A percentile compares a stretch with the other conserved stretches of the same genome.
phyloP scores from a whole-genome alignment of 1,140 invertebrate species.

The Idris sp. region DNA sequence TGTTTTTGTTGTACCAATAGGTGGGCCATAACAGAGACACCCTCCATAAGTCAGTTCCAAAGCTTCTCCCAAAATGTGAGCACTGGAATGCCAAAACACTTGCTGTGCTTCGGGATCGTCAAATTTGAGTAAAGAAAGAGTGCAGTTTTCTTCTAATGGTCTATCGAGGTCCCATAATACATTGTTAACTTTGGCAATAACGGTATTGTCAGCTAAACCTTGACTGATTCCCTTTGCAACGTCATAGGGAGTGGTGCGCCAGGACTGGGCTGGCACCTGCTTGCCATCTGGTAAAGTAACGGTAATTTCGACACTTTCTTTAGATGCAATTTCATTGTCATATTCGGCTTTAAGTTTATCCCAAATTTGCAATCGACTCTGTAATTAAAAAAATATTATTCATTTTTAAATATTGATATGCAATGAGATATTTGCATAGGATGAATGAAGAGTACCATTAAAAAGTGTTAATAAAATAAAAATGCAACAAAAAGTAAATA shows the following conservation, averaged over 20 bases:
- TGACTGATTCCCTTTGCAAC: constrained; percentile 95
- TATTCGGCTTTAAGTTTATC: constrained; percentile 91
- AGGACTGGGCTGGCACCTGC: constrained; percentile 89
- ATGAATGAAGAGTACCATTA: no score
- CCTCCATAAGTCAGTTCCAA: constrained; percentile 98
- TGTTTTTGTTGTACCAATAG: no score
- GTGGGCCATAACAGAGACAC: constrained; percentile 98
- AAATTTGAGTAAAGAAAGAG: constrained; percentile 94
- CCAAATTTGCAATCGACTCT: constrained; percentile 89
- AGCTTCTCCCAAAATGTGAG: constrained; percentile 97
- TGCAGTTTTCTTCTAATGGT: constrained; percentile 91
- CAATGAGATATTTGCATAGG: no score
- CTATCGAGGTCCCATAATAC: constrained; percentile 98
- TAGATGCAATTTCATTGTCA: constrained; percentile 85
- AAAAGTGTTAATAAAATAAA: no score
- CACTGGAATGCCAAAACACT: constrained; percentile 99
- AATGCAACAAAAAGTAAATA: no score
- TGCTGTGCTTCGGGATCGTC: constrained; percentile 95
- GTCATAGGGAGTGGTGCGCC: constrained; percentile 96
- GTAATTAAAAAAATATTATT: no score
- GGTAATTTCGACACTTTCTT: constrained; percentile 86
- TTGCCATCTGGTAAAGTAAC: constrained; percentile 93
- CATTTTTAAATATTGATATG: no score
- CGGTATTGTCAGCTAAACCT: constrained; percentile 94
- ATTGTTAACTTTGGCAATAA: constrained; percentile 97